phyloP scores from a whole-genome alignment of 1,140 invertebrate genomes.

The Myzus persicae region DNA sequence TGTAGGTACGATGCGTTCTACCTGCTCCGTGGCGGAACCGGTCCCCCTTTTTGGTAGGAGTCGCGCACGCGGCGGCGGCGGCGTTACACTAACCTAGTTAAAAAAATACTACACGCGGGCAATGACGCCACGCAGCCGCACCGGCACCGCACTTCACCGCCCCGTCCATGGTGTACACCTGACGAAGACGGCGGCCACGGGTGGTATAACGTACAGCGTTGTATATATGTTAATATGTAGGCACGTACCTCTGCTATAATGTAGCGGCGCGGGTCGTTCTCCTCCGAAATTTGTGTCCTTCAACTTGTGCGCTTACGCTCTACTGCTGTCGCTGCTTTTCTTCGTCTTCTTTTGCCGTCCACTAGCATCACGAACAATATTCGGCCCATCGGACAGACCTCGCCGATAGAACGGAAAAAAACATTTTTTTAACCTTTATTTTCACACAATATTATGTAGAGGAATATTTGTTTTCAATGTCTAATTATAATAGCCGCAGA shows the following conservation, averaged over 20 bases:
- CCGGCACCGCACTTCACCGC: neutral
- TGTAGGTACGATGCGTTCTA: constrained; percentile 4
- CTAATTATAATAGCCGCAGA: neutral
- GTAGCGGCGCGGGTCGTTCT: constrained; percentile 10
- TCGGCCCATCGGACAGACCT: neutral
- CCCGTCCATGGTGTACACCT: neutral
- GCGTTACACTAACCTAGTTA: constrained; percentile 58
- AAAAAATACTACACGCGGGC: constrained; percentile 6
- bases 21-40: constrained; percentile 45
- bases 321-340: neutral
- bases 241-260: neutral
- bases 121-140: constrained; percentile 23
- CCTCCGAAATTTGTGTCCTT: constrained; percentile 37
- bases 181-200: neutral
- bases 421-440: neutral
- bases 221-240: neutral
- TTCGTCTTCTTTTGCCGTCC: neutral
- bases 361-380: neutral
- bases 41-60: constrained; percentile 49
- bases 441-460: neutral
- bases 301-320: constrained; percentile 35
- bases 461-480: neutral
- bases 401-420: neutral
- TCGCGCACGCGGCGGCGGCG: constrained; percentile 36
- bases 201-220: neutral